Evolutionary conservation across 2,888 invertebrate genomes (phyloP).

Genomic region (Teleiodes luculella): DNA sequence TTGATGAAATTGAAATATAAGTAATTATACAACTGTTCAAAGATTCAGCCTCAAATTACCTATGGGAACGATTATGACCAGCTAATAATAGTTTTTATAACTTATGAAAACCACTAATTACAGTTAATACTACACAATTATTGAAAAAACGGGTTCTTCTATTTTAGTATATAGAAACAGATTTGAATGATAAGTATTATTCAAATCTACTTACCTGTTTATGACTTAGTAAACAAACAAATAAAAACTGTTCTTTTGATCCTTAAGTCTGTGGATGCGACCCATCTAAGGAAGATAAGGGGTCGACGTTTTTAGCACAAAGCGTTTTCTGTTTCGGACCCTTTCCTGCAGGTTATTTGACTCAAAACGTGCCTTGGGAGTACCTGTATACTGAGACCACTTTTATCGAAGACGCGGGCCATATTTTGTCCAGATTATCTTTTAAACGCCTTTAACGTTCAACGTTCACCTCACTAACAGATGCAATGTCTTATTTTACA

Average conservation of each 20-base stretch:
- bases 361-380: conserved; percentile 64
- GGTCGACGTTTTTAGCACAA: conserved; percentile 78
- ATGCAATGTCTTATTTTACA: conserved; percentile 67
- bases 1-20: too few relatives aligned
- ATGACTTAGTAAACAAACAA: not conserved
- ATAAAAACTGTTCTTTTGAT: conserved; percentile 33
- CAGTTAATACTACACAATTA: too few relatives aligned
- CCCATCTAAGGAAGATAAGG: conserved; percentile 70
- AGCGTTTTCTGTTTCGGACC: conserved; percentile 73
- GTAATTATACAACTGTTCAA: too few relatives aligned
- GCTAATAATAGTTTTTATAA: too few relatives aligned
- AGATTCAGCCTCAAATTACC: too few relatives aligned
- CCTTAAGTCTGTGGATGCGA: conserved; percentile 60
- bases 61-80: too few relatives aligned
- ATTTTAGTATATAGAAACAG: too few relatives aligned
- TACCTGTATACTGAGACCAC: conserved; percentile 64
- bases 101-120: too few relatives aligned
- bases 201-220: not conserved
- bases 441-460: conserved; percentile 59
- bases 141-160: too few relatives aligned
- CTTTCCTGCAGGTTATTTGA: conserved; percentile 70
- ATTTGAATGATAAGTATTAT: too few relatives aligned
- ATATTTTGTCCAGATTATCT: conserved; percentile 72
- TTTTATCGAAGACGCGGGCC: conserved; percentile 58
- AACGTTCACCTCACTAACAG: conserved; percentile 49